Evolutionary conservation across 1,140 invertebrate genomes (phyloP).

Genomic region (Anastatus disparis): DNA sequence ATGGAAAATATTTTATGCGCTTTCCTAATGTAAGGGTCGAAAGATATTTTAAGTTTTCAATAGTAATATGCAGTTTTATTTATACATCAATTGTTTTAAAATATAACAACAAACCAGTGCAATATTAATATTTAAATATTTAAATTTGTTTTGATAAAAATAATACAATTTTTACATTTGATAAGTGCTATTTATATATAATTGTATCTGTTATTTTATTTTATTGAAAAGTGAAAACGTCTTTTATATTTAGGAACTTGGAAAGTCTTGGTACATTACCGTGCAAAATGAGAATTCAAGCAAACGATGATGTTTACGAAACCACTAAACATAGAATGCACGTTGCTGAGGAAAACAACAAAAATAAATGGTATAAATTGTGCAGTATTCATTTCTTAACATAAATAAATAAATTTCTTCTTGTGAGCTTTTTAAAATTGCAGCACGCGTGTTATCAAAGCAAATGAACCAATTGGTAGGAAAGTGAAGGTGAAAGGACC

Average conservation of each 20-base stretch:
- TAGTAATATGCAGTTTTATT: too few species aligned
- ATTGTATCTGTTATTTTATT: neutral
- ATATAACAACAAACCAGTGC: too few species aligned
- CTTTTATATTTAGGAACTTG: conserved; percentile 67
- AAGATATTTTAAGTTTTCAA: too few species aligned
- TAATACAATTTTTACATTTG: too few species aligned
- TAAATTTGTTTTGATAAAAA: too few species aligned
- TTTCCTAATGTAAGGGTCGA: too few species aligned
- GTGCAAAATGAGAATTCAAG: conserved; percentile 87
- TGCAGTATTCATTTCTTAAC: conserved; percentile 7
- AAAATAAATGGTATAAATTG: conserved; percentile 84
- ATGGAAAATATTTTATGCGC: too few species aligned
- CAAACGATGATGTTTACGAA: conserved; percentile 95
- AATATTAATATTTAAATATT: too few species aligned
- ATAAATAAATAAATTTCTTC: conserved; percentile 15
- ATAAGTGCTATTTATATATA: neutral
- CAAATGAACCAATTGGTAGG: conserved; percentile 85
- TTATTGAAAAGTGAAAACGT: neutral
- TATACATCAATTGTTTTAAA: too few species aligned
- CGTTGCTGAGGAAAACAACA: conserved; percentile 86
- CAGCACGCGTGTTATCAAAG: conserved; percentile 91
- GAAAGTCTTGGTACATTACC: conserved; percentile 85
- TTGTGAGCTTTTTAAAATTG: neutral
- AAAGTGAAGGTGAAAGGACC: conserved; percentile 79
- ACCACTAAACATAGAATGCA: conserved; percentile 90